Evolutionary conservation across 2,113 vertebrate genomes (phyloP).

Genomic region (Nicator chloris): DNA sequence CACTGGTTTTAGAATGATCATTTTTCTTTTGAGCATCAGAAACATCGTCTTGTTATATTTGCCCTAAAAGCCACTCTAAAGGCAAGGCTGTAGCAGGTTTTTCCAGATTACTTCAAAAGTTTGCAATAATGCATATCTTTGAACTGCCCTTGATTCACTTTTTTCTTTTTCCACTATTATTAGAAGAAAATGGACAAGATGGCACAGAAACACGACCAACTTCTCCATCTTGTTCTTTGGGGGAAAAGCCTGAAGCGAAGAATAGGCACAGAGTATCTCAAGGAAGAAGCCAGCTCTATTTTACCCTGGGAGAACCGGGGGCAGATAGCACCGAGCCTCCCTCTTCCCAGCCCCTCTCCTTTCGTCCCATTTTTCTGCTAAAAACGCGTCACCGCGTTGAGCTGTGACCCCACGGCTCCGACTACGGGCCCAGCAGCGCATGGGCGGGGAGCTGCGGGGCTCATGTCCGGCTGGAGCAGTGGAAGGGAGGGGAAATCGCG

Average conservation of each 20-base stretch:
- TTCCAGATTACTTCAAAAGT: background rate
- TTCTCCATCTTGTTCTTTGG: background rate
- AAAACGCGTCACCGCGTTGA: accelerated
- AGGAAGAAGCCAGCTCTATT: background rate
- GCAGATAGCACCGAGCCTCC: background rate
- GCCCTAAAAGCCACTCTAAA: background rate
- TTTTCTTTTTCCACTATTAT: background rate
- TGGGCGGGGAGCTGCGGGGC: background rate
- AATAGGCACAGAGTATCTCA: accelerated
- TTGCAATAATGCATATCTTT: background rate
- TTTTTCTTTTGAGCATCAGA: background rate
- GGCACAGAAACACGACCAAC: background rate
- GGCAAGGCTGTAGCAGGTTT: background rate
- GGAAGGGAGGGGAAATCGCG: accelerated
- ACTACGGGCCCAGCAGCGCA: background rate
- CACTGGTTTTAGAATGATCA: background rate
- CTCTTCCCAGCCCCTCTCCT: background rate
- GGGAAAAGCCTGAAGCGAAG: accelerated
- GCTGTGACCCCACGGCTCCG: accelerated
- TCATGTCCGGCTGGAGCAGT: accelerated
- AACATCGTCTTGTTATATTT: background rate
- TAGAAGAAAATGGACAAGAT: background rate
- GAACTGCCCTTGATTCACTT: background rate
- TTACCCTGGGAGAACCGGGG: background rate
- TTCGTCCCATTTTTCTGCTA: background rate